Base-by-base conservation (phyloP, 1,140 invertebrate genomes). In the Danaus plexippus region DNA sequence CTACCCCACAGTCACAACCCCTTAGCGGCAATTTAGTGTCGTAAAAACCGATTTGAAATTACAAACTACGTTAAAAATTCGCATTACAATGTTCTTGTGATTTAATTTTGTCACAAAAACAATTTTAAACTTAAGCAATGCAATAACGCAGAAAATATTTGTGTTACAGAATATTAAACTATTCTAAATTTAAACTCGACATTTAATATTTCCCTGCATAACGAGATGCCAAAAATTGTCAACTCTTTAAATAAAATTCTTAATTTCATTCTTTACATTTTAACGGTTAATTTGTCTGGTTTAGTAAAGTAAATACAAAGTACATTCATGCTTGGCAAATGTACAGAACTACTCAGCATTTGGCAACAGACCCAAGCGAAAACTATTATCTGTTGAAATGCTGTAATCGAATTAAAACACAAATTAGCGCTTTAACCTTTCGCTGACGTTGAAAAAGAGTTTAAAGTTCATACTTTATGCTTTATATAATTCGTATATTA, bases 311-410 rank as follows among this genome's bases (percentile, higher is more conserved):
- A 59, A 52, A 48, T 54, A 54, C 52, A 50, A 40, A 45, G 32
- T 22, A 46, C 13, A 63, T 67, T 66, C 64, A 67, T 65, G 65
- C 68, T 74, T 74, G 74, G 73, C 73, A 69, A 47, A 44, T 54
- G 48, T 58, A 63, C 67, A 62, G 58, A 61, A 69, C 63, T 62
- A 69, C 65, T 55, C 59, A 63, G 62, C 55, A 57, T 62, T 69
- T 72, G 69, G 69, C 67, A 66, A 9, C 54, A 11, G 52, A 59
- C 52, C 49, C 10, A 50, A 41, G 45, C 42, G 22, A 60, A 59
- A 66, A 63, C 60, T 59, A 63, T 65, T 69, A 69, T 66, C 63
- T 63, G 57, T 62, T 66, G 59, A 70, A 73, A 67, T 71, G 66
- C 61, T 65, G 54, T 71, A 76, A 73, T 73, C 58, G 60, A 63